Evolutionary conservation across 2,888 invertebrate genomes (phyloP), one percentile per base, ranked within the genome.

Genomic region (Chrysolina haemoptera): DNA sequence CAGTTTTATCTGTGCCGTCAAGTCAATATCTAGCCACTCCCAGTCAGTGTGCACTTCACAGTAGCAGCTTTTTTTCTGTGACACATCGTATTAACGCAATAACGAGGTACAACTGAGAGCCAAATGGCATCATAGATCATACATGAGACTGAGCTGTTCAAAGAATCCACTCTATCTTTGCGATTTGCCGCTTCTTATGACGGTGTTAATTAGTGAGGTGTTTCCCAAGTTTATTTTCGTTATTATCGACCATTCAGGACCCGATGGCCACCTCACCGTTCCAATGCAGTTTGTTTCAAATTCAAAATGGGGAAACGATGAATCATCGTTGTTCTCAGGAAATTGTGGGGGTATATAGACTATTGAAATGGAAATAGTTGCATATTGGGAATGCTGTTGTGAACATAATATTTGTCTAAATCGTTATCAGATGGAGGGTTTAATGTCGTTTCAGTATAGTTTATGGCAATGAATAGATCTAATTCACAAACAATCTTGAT

Each of bases 141-240:
- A 59, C 35, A 9, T 35, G 11, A 11, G 65, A 48, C 27, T 27
- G 18, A 48, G 27, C 50, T 11, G 50, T 48, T 50, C 27, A 10
- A 50, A 66, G 48, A 66, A 48, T 48, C 43, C 50, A n/a, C n/a
- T 59, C 53, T 9, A n/a, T 11, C 50, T 66, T 66, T 27, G 66
- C 66, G 48, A 66, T 66, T 66, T 50, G 50, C 66, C 66, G 66
- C 66, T 8, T 50, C 41, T 27, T 1, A 66, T 66, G 66, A 35
- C n/a, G 27, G 22, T 66, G 66, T 66, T 48, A 66, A 66, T 66
- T 66, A 27, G 66, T 6, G 50, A 66, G 22, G 66, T 50, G 50
- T 66, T 50, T 35, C 22, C 35, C 50, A 65, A 41, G 46, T 65
- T 46, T 65, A 35, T 48, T 66, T 50, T 50, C 20, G 16, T 65